A percentile compares a stretch with the other conserved stretches of the same genome.
phyloP scores from a whole-genome alignment of 2,888 invertebrate species.

The Lapara coniferarum region DNA sequence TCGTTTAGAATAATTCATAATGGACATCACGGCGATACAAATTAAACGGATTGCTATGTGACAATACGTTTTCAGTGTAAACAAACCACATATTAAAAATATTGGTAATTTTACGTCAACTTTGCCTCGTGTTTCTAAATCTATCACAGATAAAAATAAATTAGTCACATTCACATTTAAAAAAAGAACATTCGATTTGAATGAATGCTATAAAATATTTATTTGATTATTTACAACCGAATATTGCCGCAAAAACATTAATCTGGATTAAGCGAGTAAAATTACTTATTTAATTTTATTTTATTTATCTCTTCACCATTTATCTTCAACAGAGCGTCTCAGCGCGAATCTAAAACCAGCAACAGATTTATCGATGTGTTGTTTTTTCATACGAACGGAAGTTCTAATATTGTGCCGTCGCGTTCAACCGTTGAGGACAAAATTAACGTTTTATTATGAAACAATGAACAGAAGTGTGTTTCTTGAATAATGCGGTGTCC shows the following conservation, averaged over 20 bases:
- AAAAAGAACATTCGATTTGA: neutral
- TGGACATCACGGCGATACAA: neutral
- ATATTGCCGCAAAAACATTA: neutral
- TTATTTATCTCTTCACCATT: neutral
- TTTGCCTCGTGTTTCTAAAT: neutral
- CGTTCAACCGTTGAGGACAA: constrained; percentile 70
- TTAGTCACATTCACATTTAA: neutral
- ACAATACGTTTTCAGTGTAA: neutral
- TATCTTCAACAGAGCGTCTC: neutral
- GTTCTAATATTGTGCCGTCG: constrained; percentile 73
- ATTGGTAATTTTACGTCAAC: too few species aligned
- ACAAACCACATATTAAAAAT: neutral
- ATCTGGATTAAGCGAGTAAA: neutral
- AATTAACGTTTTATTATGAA: constrained; percentile 82
- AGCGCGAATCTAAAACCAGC: constrained; percentile 24
- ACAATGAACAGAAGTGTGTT: constrained; percentile 78
- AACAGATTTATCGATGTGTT: constrained; percentile 36
- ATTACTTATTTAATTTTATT: neutral
- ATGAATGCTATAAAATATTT: neutral
- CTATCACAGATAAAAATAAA: neutral
- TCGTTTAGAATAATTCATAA: too few species aligned
- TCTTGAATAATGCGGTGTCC: constrained; percentile 62
- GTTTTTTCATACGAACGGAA: constrained; percentile 62
- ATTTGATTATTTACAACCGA: neutral
- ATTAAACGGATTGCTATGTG: neutral